Evolutionary conservation across 2,797 vertebrate species (phyloP), one percentile per base, ranked within the genome.

Genomic region (Meda fulgida): DNA sequence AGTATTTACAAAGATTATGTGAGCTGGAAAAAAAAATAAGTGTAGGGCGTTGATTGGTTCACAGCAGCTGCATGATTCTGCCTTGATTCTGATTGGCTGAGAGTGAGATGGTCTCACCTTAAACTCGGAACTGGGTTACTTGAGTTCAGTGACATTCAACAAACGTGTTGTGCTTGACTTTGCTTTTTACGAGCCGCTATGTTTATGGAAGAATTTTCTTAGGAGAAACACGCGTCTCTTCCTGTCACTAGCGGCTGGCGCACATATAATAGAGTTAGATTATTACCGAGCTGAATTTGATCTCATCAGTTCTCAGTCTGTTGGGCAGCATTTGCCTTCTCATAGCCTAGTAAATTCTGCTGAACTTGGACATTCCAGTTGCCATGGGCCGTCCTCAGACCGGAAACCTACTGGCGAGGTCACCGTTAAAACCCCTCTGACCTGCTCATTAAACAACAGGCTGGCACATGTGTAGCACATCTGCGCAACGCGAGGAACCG

Each of bases 51-150:
- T 93, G 91, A 95, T 95, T 95, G 94, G 95, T 91, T 92, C 75
- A 89, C 69, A 85, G 11, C 43, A 80, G 85, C 87, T 90, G 94
- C 95, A 92, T 95, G 94, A 95, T 94, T 92, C 91, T 89, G 71
- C 8, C 1, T 23, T 18, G 16, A 6, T 87, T 89, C 84, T 92
- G 93, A 95, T 95, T 95, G 95, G 95, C 88, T 90, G 90, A 89
- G 29, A 78, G 89, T 87, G 88, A 85, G 89, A 93, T 95, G 94
- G 95, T 87, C 94, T 95, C 92, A 95, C 94, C 94, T 95, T 94
- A 91, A 89, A 90, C 80, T 90, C 92, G 94, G 94, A 89, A 90
- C 80, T 90, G 92, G 94, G 94, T 95, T 94, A 95, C 94, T 94
- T 60, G 31, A 93, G 95, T 95, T 95, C 94, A 93, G 13, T 94